These are phyloP conservation scores for Lepilemur septentrionalis DNA, from an alignment of 2,797 vertebrate species.

Conservation along the genomic window DNA sequence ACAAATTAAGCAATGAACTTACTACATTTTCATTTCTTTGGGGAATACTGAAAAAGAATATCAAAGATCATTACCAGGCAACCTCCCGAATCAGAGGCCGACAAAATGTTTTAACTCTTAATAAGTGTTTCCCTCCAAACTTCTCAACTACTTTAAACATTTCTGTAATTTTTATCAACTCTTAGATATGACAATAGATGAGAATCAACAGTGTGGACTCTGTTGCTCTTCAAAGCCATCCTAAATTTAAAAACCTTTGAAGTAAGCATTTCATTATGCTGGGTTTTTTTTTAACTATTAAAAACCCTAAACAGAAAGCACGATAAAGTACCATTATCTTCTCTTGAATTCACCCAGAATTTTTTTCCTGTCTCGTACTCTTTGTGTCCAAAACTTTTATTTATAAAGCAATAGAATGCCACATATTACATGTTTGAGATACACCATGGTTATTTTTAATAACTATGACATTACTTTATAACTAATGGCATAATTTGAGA, in stretches of 20 bases:
- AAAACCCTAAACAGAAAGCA: neutral
- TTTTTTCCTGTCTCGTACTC: neutral
- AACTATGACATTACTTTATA: neutral
- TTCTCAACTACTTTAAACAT: neutral
- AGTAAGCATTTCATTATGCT: neutral
- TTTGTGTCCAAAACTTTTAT: neutral
- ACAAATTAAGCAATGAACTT: constrained; percentile 17
- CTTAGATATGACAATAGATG: neutral
- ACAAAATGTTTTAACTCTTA: neutral
- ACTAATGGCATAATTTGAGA: neutral
- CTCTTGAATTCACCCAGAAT: neutral
- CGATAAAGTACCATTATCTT: neutral
- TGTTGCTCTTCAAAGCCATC: neutral
- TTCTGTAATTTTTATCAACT: neutral
- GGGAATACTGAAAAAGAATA: neutral
- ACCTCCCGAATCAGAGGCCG: neutral
- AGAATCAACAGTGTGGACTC: neutral
- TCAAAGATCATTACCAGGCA: neutral
- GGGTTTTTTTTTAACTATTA: neutral
- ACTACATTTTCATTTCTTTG: neutral
- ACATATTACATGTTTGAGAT: neutral
- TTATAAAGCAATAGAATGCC: neutral
- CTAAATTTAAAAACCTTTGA: neutral
- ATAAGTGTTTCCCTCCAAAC: neutral
- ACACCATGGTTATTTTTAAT: neutral